These are phyloP conservation scores for Apogon talboti DNA, from an alignment of 2,797 vertebrate species.

Conservation along the genomic window DNA sequence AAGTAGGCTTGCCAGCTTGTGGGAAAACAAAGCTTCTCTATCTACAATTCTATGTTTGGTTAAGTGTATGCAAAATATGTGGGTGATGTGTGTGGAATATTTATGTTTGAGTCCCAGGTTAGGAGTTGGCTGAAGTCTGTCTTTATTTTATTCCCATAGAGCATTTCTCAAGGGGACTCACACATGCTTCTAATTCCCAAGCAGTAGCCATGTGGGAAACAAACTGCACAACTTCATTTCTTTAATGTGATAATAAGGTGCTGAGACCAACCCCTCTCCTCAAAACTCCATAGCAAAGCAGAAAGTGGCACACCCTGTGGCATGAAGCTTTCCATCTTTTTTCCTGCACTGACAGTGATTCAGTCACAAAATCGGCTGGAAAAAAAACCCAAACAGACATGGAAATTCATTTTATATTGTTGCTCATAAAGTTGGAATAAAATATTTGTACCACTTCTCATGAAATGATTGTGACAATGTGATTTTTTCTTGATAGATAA, in stretches of 20 bases:
- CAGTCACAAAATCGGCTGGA: too few relatives aligned
- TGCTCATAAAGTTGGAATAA: too few relatives aligned
- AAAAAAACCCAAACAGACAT: too few relatives aligned
- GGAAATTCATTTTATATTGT: too few relatives aligned
- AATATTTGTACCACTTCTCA: too few relatives aligned
- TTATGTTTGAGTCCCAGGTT: conserved; percentile 3
- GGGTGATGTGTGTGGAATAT: neutral
- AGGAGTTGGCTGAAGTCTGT: conserved; percentile 4
- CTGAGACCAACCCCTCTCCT: neutral
- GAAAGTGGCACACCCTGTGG: neutral
- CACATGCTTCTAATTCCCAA: conserved; percentile 12
- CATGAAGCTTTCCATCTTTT: too few relatives aligned
- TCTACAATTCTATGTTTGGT: conserved; percentile 41
- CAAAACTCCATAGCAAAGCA: neutral
- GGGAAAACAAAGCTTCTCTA: conserved; percentile 56
- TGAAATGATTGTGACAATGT: too few relatives aligned
- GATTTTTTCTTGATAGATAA: too few relatives aligned
- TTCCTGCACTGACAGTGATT: too few relatives aligned
- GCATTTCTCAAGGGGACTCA: conserved; percentile 1
- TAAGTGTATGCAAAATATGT: conserved; percentile 20
- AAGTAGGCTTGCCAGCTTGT: conserved; percentile 38
- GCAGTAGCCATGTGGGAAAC: conserved; percentile 10
- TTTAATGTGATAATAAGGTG: conserved; percentile 12
- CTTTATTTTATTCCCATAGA: conserved; percentile 14
- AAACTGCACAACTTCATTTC: conserved; percentile 3